Evolutionary conservation across 2,797 vertebrate genomes (phyloP), one percentile per base, ranked within the genome.

Genomic region (Brotula barbata): DNA sequence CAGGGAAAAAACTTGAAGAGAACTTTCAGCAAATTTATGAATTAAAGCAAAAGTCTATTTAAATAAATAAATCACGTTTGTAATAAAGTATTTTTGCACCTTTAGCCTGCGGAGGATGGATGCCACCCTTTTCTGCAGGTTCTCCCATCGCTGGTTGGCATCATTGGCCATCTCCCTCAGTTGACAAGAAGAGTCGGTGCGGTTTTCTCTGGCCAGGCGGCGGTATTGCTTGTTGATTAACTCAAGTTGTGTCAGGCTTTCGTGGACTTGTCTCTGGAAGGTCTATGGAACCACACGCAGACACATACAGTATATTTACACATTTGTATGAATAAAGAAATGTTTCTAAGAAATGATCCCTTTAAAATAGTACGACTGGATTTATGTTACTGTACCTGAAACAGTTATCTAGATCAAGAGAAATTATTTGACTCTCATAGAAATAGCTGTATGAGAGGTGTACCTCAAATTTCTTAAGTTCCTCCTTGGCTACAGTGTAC

Each of bases 171-270:
- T 99, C 68, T 95, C 93, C 37, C 91, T 94, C 41, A 99, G 93
- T 42, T 79, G 90, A 70, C 93, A 90, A 7, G 90, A 87, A 0
- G 94, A 91, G 68, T 99, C 97, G 0, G 97, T 99, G 77, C 97
- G 97, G 80, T 98, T 98, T 82, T 99, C 97, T 36, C 97, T 86
- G 58, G 97, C 97, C 82, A 99, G 89, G 21, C 97, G 94, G 7
- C 96, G 94, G 75, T 99, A 99, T 10, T 99, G 97, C 82, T 99
- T 98, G 80, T 99, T 99, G 85, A 99, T 96, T 43, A 98, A 88
- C 55, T 99, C 97, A 43, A 99, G 89, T 71, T 99, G 97, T 14
- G 96, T 98, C 68, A 99, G 86, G 75, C 90, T 93, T 87, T 99
- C 97, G 2, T 98, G 97, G 33, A 99, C 95, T 75, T 98, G 96